A percentile compares a stretch with the other conserved stretches of the same genome.
These are phyloP conservation scores for Zaprionus africanus DNA, from an alignment of 1,140 invertebrate species.

Conservation along the genomic window DNA sequence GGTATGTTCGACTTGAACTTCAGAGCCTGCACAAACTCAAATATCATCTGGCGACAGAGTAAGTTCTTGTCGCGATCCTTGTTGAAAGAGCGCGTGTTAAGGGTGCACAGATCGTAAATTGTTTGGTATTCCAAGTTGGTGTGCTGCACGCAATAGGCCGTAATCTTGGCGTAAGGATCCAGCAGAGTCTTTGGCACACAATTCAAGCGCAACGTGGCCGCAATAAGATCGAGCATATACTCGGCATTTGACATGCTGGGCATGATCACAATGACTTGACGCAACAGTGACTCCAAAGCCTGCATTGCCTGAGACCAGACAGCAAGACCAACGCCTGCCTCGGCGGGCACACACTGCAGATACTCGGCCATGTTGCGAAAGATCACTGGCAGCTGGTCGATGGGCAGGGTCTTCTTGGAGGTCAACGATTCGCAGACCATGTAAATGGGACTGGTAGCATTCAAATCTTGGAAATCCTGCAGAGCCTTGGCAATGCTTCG, in stretches of 20 bases:
- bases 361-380: slow-evolving; percentile 96
- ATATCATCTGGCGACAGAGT: slow-evolving; percentile 95
- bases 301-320: slow-evolving; percentile 93
- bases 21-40: slow-evolving; percentile 96
- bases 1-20: slow-evolving; percentile 97
- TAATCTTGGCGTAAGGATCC: slow-evolving; percentile 98
- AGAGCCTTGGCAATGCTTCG: slow-evolving; percentile 96
- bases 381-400: slow-evolving; percentile 90
- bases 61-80: slow-evolving; percentile 97
- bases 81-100: slow-evolving; percentile 94
- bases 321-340: slow-evolving; percentile 89
- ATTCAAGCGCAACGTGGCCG: slow-evolving; percentile 93
- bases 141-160: slow-evolving; percentile 96
- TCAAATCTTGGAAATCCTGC: slow-evolving; percentile 98
- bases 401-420: slow-evolving; percentile 93
- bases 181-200: slow-evolving; percentile 89
- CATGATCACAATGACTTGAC: slow-evolving; percentile 91
- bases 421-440: slow-evolving; percentile 96
- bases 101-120: slow-evolving; percentile 94
- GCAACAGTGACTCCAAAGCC: slow-evolving; percentile 93
- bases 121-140: slow-evolving; percentile 93
- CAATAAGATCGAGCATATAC: slow-evolving; percentile 93
- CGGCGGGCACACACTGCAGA: slow-evolving; percentile 95
- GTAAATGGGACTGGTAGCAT: slow-evolving; percentile 96
- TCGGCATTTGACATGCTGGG: slow-evolving; percentile 90